Evolutionary conservation across 2,888 invertebrate species (phyloP), one percentile per base, ranked within the genome.

Genomic region (Rhodophaea formosa): DNA sequence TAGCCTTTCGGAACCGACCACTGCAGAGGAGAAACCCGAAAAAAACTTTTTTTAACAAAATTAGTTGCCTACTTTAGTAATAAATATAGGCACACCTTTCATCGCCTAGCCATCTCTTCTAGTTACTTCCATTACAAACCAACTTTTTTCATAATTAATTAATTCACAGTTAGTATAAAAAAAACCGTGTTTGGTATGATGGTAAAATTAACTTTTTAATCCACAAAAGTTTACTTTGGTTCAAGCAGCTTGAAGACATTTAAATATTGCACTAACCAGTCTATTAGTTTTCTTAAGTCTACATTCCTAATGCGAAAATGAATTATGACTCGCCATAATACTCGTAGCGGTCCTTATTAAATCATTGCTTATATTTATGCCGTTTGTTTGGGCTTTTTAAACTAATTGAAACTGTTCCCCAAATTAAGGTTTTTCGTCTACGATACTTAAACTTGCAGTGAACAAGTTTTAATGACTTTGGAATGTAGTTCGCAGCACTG

Each of bases 311-410:
- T 80, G 79, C 72, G 77, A 79, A 77, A 78, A 81, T 81, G 80
- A 82, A 77, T 79, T 78, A 80, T 79, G 77, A 72, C 72, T 73
- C 67, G 62, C 68, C 71, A 72, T 83, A 77, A 80, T 75, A n/a
- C n/a, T n/a, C n/a, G n/a, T n/a, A 75, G 70, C 70, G 66, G 10
- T 35, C 35, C 63, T 80, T 80, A 79, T 79, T 80, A 80, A 80
- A 81, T 80, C 75, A 77, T 76, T 39, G 39, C 39, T 39, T 39
- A 39, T 39, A n/a, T 39, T 39, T n/a, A 39, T 64, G 66, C 57
- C 60, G 59, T 62, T 61, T 61, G 59, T 53, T 45, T 32, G 54
- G 46, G 35, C 45, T 45, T 46, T 45, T 30, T 32, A 45, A 30
- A 45, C 44, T 42, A 42, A 56, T 56, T 51, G 39, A 23, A 49